Percentiles rank a stretch among this genome's conserved stretches.
phyloP scores from a whole-genome alignment of 2,113 vertebrate species.

The Trematomus loennbergii region DNA sequence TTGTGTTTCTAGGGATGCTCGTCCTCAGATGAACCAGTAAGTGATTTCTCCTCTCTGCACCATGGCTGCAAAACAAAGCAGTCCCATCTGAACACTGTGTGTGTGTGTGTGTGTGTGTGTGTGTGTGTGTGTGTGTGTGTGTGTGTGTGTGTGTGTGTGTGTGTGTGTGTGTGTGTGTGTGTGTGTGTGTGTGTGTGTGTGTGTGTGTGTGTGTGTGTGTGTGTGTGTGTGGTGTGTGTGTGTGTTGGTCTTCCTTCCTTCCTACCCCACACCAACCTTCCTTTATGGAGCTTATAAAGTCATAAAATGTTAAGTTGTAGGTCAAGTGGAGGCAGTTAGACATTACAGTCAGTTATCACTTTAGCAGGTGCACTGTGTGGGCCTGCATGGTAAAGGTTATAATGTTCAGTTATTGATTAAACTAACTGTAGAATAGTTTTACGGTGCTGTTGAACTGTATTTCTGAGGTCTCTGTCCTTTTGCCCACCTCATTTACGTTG shows the following conservation, averaged over 20 bases:
- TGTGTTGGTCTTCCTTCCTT: not conserved
- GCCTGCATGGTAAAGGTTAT: no score
- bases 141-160: not conserved
- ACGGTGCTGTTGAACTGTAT: not conserved
- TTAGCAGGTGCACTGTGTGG: no score
- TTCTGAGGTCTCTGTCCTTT: not conserved
- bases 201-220: not conserved
- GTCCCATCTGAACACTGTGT: not conserved
- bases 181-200: not conserved
- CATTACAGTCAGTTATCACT: no score
- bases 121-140: not conserved
- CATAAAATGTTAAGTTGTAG: not conserved
- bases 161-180: not conserved
- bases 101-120: conserved; percentile 1
- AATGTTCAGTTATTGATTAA: not conserved
- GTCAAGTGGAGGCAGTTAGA: no score
- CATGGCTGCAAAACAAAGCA: conserved; percentile 11
- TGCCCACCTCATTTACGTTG: not conserved
- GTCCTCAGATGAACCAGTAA: not conserved
- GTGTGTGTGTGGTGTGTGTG: not conserved
- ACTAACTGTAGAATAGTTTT: no score
- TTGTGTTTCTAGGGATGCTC: not conserved
- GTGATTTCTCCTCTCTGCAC: not conserved
- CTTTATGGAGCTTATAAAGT: not conserved
- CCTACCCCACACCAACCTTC: not conserved